Base-by-base conservation (phyloP, 2,113 vertebrate genomes). In the Neomonachus schauinslandi region DNA sequence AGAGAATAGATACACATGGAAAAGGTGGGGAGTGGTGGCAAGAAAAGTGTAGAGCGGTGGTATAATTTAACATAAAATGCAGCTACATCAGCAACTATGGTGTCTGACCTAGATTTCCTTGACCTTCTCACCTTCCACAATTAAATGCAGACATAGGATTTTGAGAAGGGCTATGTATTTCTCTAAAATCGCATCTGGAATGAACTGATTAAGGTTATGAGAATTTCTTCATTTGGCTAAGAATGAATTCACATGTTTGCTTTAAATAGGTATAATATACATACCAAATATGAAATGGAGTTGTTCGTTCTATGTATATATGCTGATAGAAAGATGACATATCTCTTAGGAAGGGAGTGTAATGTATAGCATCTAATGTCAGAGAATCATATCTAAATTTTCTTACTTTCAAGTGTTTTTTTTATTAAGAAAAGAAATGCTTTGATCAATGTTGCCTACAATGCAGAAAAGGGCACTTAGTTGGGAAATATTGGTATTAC, bases 391-490 rank as follows among this genome's bases (percentile, higher is more conserved):
- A 94, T 95, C 79, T 95, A 92, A 97, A n/a, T 3, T 3, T 91
- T 65, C 91, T 97, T 28, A 84, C 69, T 89, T 86, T 88, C 39
- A 96, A 93, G 65, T 95, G 26, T 93, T 96, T 97, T 97, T 89
- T 82, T 57, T 65, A 95, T 49, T 89, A 72, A 82, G 42, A 63
- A 94, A 90, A 91, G 87, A 49, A 90, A 0, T 57, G 36, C 36
- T 97, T 98, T 97, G 94, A 98, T 92, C 81, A 96, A 97, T 36
- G 26, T 82, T 98, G 28, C 5, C 53, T 93, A 13, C 42, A 91
- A 63, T 81, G 92, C 94, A 80, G 33, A 95, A 98, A 97, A 97
- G 24, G 65, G 53, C 36, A 89, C 72, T 76, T 90, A 71, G 59
- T 77, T 96, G n/a, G 77, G 89, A 97, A 97, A 83, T 88, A 95